A percentile compares a stretch with the other conserved stretches of the same genome.
Conservation (phyloP, 2,113 vertebrate species). For the Pongo abelii region DNA sequence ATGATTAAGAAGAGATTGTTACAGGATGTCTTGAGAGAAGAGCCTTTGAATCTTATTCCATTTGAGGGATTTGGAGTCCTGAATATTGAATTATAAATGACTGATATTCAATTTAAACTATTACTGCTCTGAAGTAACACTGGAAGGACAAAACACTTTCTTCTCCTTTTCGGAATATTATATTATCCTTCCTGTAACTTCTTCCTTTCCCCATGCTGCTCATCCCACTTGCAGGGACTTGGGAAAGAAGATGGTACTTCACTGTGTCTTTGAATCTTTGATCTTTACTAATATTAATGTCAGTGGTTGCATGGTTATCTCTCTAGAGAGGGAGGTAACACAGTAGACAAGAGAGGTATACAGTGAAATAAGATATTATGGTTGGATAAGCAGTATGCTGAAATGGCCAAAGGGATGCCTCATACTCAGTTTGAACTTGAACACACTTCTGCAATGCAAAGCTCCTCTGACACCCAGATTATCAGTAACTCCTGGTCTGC, state of each 20-base stretch:
- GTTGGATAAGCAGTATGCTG: background rate
- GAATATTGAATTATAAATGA: background rate
- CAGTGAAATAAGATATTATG: background rate
- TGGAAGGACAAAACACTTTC: background rate
- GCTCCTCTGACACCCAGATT: background rate
- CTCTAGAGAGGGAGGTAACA: background rate
- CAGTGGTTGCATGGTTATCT: background rate
- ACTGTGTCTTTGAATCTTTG: background rate
- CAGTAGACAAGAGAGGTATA: background rate
- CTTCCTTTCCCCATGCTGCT: too few relatives aligned
- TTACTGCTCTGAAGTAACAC: background rate
- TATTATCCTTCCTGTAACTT: background rate
- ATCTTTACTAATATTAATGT: background rate
- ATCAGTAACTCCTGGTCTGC: background rate
- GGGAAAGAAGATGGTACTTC: background rate
- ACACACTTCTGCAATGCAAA: background rate
- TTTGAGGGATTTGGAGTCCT: background rate
- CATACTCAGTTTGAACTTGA: background rate
- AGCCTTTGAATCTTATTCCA: background rate
- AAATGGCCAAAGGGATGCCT: background rate
- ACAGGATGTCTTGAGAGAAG: background rate
- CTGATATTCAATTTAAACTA: background rate
- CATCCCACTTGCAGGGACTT: too few relatives aligned
- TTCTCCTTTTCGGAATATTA: background rate
- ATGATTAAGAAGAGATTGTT: background rate